Evolutionary conservation across 2,113 vertebrate species (phyloP), one percentile per base, ranked within the genome.

Genomic region (Atractosteus spatula): DNA sequence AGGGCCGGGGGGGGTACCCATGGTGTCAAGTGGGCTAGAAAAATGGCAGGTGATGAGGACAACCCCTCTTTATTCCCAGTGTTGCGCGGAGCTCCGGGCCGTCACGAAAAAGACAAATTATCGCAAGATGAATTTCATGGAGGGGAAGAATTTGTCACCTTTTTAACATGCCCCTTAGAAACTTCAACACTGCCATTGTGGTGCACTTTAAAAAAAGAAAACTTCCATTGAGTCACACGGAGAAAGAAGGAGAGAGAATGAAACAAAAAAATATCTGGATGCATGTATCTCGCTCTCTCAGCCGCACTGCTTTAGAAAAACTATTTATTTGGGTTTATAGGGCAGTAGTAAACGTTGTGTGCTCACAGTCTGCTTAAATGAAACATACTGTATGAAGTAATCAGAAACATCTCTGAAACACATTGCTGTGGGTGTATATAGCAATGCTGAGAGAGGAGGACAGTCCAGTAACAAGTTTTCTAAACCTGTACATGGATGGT

Each of bases 21-120:
- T 83, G 91, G 91, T 97, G 94, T 97, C 94, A 95, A 94, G 86
- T 91, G 86, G 82, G 92, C 93, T 91, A 90, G 84, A 86, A 94
- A 95, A 94, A 96, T 96, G 94, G 94, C 95, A 97, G 96, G 91
- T 95, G 95, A 95, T 92, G 94, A 96, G 94, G 93, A 96, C 88
- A 91, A 92, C 89, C 84, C 84, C 90, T 77, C 81, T 89, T 89
- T 90, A 88, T 90, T 88, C 86, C 83, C 6, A 81, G 89, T 73
- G 78, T 91, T 90, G 91, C 81, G 88, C 86, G 92, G 89, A 92
- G 89, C 91, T 90, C 88, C 85, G 83, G 85, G 89, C 92, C 89
- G 92, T 93, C 88, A 92, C 90, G 93, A 90, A 92, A 96, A 95
- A 95, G 94, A 96, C 93, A 97, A 97, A 97, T 94, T 92, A 92